phyloP scores from a whole-genome alignment of 1,140 invertebrate genomes.

The Zaprionus tsacasi region DNA sequence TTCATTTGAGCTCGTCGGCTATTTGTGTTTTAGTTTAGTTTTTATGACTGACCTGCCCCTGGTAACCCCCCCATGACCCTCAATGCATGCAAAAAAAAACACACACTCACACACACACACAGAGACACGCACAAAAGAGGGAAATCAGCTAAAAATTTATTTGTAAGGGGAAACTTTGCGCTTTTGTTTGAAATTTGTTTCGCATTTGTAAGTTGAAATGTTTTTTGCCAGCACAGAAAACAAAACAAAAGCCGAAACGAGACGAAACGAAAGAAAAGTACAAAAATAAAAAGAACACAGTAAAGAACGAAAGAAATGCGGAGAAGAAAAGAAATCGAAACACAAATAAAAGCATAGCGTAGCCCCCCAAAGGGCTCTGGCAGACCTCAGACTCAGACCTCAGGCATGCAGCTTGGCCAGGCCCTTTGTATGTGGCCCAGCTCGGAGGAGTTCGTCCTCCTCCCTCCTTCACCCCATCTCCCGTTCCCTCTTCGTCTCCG shows the following conservation, averaged over 20 bases:
- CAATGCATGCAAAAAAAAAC: conserved; percentile 58
- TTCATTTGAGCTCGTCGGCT: conserved; percentile 52
- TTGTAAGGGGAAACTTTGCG: conserved; percentile 66
- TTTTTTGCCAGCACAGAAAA: conserved; percentile 64
- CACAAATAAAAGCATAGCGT: conserved; percentile 69
- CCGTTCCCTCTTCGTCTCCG: not conserved
- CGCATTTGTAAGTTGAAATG: conserved; percentile 83
- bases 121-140: conserved; percentile 3
- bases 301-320: conserved; percentile 23
- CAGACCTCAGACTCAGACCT: conserved; percentile 42
- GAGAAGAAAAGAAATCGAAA: conserved; percentile 54
- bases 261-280: conserved; percentile 5
- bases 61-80: not conserved
- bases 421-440: conserved; percentile 35
- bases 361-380: conserved; percentile 29
- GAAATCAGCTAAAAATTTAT: conserved; percentile 79
- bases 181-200: conserved; percentile 83
- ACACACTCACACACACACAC: conserved; percentile 32
- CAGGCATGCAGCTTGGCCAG: conserved; percentile 35
- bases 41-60: conserved; percentile 49
- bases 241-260: conserved; percentile 34
- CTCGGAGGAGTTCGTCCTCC: conserved; percentile 7
- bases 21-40: conserved; percentile 79
- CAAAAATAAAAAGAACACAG: conserved; percentile 21
- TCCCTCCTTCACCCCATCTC: not conserved